Conservation (phyloP, 92 coral and sea anemone genomes). For the Isaurus tuberculatus region DNA sequence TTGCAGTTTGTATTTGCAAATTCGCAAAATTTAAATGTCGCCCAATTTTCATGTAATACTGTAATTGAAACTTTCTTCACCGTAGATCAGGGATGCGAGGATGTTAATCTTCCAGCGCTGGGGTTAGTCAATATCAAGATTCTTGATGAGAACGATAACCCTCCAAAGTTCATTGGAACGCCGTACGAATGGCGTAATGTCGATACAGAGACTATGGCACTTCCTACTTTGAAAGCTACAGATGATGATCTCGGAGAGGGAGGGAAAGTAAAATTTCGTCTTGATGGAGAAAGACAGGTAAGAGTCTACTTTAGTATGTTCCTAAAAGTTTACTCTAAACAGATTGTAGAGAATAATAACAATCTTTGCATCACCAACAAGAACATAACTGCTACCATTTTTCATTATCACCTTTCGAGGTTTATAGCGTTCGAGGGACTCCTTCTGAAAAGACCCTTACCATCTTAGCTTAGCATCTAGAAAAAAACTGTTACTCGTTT, state of each 20-base stretch:
- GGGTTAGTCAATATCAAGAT: conserved; percentile 80
- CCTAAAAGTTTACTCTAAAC: background rate
- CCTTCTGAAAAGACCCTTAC: too few species aligned
- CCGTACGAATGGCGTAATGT: conserved; percentile 71
- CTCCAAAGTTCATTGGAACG: conserved; percentile 70
- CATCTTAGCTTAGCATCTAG: too few species aligned
- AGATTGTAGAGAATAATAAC: background rate
- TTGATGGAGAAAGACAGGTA: conserved; percentile 82
- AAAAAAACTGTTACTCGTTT: too few species aligned
- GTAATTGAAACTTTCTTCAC: background rate
- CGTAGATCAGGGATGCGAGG: conserved; percentile 69
- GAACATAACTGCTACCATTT: too few species aligned
- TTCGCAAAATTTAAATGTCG: too few species aligned
- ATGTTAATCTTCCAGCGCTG: conserved; percentile 57
- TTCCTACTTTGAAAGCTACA: conserved; percentile 73
- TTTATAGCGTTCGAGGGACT: background rate
- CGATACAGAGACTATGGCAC: conserved; percentile 55
- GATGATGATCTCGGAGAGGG: conserved; percentile 84
- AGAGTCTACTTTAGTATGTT: too few species aligned
- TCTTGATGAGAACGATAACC: conserved; percentile 85
- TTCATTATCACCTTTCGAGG: too few species aligned
- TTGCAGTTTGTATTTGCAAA: too few species aligned
- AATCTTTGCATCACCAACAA: too few species aligned
- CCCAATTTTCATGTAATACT: background rate
- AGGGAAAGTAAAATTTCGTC: conserved; percentile 79